Percentiles rank a stretch among this genome's conserved stretches.
Conservation (phyloP, 2,113 vertebrate species). For the Mustelus asterias region DNA sequence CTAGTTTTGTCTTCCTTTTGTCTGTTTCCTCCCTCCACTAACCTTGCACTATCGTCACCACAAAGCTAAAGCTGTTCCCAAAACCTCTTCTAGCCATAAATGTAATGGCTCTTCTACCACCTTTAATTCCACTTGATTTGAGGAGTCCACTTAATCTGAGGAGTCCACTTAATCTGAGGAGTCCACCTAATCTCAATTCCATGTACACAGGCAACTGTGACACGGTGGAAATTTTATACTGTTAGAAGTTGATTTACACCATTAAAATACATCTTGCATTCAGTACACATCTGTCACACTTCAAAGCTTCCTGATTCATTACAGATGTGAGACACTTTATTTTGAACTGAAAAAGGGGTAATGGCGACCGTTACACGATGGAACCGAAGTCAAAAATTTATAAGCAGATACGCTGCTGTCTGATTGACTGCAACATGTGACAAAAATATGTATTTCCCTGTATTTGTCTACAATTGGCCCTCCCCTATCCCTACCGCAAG, state of each 20-base stretch:
- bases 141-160: too few relatives aligned
- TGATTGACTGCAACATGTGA: background rate
- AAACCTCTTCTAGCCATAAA: background rate
- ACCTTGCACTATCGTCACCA: background rate
- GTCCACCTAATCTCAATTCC: too few relatives aligned
- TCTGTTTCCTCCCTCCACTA: background rate
- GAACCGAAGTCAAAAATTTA: background rate
- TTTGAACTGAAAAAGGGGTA: background rate
- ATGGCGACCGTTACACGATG: background rate
- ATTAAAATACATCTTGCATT: too few relatives aligned
- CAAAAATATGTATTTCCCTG: background rate
- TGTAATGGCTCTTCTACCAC: background rate
- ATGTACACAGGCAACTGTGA: too few relatives aligned
- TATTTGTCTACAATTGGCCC: background rate
- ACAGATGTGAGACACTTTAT: background rate
- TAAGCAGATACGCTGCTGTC: background rate
- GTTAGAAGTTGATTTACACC: too few relatives aligned
- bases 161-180: too few relatives aligned
- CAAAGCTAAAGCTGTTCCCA: background rate
- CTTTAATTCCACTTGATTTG: too few relatives aligned
- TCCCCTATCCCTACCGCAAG: too few relatives aligned
- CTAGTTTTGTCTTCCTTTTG: background rate
- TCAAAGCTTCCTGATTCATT: background rate
- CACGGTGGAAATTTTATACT: too few relatives aligned
- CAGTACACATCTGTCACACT: too few relatives aligned